These are phyloP conservation scores for Heterodera carotae DNA, from an alignment of 1,140 invertebrate genomes.

Conservation along the genomic window DNA sequence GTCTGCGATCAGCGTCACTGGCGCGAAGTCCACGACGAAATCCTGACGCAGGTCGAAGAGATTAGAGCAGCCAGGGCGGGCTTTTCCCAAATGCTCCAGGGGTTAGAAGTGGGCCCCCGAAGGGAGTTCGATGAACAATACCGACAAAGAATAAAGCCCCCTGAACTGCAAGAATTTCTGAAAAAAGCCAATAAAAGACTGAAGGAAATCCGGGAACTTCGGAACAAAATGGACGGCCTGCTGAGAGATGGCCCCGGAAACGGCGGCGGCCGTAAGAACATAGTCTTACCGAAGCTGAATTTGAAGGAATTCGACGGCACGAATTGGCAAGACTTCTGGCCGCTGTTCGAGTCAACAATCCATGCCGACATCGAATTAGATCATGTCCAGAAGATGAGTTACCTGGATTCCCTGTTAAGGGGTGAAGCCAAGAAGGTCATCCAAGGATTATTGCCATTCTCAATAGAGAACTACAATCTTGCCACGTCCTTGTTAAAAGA, in stretches of 20 bases:
- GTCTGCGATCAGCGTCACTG: no score
- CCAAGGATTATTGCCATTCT: conserved; percentile 8
- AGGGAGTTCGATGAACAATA: neutral
- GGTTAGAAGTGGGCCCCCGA: no score
- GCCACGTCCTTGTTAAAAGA: neutral
- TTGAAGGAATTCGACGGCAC: conserved; percentile 61
- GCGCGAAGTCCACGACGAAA: neutral
- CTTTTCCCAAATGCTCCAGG: neutral
- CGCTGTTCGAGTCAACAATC: neutral
- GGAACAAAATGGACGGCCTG: neutral
- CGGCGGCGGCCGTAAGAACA: neutral
- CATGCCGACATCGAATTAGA: neutral
- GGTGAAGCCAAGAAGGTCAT: conserved; percentile 12
- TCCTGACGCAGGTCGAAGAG: neutral
- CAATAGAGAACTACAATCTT: neutral
- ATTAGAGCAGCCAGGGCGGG: neutral
- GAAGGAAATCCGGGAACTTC: neutral
- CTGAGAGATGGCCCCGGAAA: neutral
- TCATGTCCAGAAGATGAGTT: conserved; percentile 7
- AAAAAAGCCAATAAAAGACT: neutral
- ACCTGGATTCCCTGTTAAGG: conserved; percentile 1
- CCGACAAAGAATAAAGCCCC: neutral
- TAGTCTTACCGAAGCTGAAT: conserved; percentile 78
- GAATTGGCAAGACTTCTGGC: neutral
- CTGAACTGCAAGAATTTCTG: neutral